A percentile compares a stretch with the other conserved stretches of the same genome.
These are phyloP conservation scores for Drosophila eugracilis DNA, from an alignment of 1,140 invertebrate species.

Conservation along the genomic window DNA sequence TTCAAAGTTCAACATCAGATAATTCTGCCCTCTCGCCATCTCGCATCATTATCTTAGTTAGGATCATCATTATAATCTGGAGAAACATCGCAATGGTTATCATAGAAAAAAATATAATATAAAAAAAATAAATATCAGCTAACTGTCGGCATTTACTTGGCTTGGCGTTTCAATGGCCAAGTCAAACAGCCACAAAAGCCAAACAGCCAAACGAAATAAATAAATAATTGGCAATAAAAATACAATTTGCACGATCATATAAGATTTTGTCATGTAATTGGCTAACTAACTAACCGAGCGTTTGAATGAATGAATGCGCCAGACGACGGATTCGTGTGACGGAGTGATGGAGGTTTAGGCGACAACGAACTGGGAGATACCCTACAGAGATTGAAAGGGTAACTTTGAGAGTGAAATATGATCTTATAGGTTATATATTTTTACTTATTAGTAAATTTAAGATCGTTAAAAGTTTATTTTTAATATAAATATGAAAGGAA, in stretches of 20 bases:
- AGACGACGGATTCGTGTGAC: neutral
- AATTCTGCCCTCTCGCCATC: constrained; percentile 3
- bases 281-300: constrained; percentile 32
- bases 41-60: neutral
- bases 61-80: constrained; percentile 23
- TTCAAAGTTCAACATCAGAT: neutral
- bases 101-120: constrained; percentile 32
- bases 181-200: constrained; percentile 47
- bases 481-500: too few relatives aligned
- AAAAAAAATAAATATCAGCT: constrained; percentile 36
- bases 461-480: too few relatives aligned
- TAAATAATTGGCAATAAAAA: constrained; percentile 83
- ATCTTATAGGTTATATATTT: too few relatives aligned
- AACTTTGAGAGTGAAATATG: too few relatives aligned
- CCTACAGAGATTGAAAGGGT: neutral
- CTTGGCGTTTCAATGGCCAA: constrained; percentile 33
- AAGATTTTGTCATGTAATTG: constrained; percentile 57
- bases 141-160: constrained; percentile 32
- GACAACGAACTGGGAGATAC: constrained; percentile 6
- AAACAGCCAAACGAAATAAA: constrained; percentile 77
- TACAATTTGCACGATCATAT: constrained; percentile 82
- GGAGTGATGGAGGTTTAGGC: neutral
- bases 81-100: constrained; percentile 8
- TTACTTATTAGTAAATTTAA: too few relatives aligned
- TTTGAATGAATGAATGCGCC: constrained; percentile 24